Percentiles rank a stretch among this genome's conserved stretches.
Evolutionary conservation across 2,113 vertebrate genomes (phyloP).

Genomic region (Malaclemys terrapin): DNA sequence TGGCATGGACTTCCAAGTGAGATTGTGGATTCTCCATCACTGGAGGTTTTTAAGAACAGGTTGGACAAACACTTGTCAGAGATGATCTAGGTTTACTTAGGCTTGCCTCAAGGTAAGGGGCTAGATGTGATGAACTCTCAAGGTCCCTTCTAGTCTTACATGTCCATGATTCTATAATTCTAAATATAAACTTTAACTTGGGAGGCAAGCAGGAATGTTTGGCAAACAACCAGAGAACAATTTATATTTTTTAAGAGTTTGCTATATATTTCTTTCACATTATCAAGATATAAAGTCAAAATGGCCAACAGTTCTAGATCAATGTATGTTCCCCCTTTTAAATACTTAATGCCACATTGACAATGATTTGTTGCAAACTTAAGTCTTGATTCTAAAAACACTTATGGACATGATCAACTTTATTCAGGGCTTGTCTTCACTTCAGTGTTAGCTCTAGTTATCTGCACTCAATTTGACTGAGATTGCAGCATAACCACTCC

Average conservation of each 20-base stretch:
- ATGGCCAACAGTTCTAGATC: rapidly evolving
- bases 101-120: neutral
- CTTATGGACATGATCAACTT: neutral
- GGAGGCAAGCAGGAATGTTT: neutral
- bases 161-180: neutral
- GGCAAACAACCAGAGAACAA: neutral
- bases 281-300: rapidly evolving
- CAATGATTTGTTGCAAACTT: neutral
- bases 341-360: neutral
- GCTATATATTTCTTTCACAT: neutral
- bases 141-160: neutral
- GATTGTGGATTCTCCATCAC: too few relatives aligned
- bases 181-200: neutral
- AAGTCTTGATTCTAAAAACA: neutral
- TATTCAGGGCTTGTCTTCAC: neutral
- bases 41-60: neutral
- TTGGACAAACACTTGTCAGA: neutral
- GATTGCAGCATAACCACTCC: too few relatives aligned
- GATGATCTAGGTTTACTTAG: neutral
- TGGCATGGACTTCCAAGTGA: too few relatives aligned
- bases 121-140: neutral
- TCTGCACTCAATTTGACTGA: too few relatives aligned
- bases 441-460: neutral
- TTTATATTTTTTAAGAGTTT: neutral
- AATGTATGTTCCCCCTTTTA: rapidly evolving